phyloP scores from a whole-genome alignment of 2,797 vertebrate species.

The Neosalanx taihuensis region DNA sequence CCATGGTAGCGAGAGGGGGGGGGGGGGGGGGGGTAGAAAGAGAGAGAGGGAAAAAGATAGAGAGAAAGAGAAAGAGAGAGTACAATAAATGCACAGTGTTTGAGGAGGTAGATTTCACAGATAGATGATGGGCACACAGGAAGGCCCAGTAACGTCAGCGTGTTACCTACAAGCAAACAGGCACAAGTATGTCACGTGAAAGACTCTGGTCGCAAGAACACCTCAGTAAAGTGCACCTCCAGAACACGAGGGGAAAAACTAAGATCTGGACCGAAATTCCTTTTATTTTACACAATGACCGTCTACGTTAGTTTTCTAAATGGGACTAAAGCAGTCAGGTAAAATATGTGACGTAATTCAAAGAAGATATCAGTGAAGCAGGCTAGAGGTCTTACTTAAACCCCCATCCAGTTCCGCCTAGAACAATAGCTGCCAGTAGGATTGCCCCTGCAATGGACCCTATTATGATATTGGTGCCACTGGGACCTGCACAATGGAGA shows the following conservation, averaged over 20 bases:
- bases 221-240: too few relatives aligned
- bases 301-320: background rate
- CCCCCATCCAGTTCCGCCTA: constrained; percentile 98
- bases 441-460: constrained; percentile 96
- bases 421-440: constrained; percentile 93
- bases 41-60: constrained; percentile 1
- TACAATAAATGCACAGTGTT: background rate
- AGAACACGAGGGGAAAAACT: too few relatives aligned
- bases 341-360: too few relatives aligned
- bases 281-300: too few relatives aligned
- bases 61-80: constrained; percentile 2
- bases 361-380: background rate
- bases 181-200: background rate
- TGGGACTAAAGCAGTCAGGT: background rate
- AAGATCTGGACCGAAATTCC: too few relatives aligned
- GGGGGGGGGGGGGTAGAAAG: background rate
- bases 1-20: background rate
- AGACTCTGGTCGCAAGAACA: background rate
- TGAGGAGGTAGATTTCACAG: constrained; percentile 9
- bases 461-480: constrained; percentile 98
- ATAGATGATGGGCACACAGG: constrained; percentile 23
- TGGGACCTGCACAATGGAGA: constrained; percentile 83
- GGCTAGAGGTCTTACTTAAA: constrained; percentile 88
- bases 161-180: constrained; percentile 9
- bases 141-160: constrained; percentile 1